phyloP scores from a whole-genome alignment of 2,888 invertebrate species.

The Lypha dubia region DNA sequence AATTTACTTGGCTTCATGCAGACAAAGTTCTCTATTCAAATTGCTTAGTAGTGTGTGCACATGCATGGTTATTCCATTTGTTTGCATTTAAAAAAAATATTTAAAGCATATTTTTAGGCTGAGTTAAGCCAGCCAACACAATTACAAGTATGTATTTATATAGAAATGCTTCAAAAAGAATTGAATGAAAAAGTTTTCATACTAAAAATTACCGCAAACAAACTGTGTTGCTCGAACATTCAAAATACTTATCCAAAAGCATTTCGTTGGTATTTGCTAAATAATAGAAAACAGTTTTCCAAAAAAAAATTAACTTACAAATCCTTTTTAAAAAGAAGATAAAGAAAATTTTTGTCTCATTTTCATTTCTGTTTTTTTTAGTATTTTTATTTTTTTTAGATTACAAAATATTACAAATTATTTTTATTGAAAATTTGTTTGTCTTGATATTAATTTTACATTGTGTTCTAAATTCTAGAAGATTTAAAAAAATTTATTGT shows the following conservation, averaged over 20 bases:
- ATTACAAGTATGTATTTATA: slow-evolving; percentile 32
- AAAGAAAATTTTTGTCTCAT: slow-evolving; percentile 48
- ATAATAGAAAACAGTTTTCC: slow-evolving; percentile 21
- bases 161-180: not conserved
- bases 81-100: slow-evolving; percentile 57
- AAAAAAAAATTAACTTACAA: slow-evolving; percentile 35
- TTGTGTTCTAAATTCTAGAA: slow-evolving; percentile 15
- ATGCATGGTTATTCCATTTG: slow-evolving; percentile 48
- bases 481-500: slow-evolving; percentile 47
- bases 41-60: slow-evolving; percentile 28
- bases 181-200: slow-evolving; percentile 4
- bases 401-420: not conserved
- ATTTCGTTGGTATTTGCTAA: slow-evolving; percentile 19
- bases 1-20: slow-evolving; percentile 20
- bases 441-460: slow-evolving; percentile 12
- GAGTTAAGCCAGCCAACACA: slow-evolving; percentile 36
- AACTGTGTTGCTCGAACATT: slow-evolving; percentile 34
- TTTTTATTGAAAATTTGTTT: slow-evolving; percentile 12
- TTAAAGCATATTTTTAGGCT: slow-evolving; percentile 63
- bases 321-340: slow-evolving; percentile 47
- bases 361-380: slow-evolving; percentile 16
- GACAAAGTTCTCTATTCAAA: not conserved
- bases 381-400: not conserved
- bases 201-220: slow-evolving; percentile 51
- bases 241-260: slow-evolving; percentile 6